Evolutionary conservation across 2,888 invertebrate species (phyloP).

Genomic region (Diaphora mendica): DNA sequence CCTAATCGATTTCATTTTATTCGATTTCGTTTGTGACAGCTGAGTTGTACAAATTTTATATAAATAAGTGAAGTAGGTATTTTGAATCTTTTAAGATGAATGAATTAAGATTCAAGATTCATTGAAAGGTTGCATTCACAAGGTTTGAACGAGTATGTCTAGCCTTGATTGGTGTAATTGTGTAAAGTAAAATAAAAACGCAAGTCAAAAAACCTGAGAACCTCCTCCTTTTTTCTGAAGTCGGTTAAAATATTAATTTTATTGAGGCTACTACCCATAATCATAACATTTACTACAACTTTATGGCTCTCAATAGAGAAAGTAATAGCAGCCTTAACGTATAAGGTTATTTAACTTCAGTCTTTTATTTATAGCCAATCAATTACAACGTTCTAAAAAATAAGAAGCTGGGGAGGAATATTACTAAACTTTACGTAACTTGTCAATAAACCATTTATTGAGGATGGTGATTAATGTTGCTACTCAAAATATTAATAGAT

Average conservation of each 20-base stretch:
- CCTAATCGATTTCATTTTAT: slow-evolving; percentile 6
- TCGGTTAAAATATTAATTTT: not conserved
- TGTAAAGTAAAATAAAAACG: not conserved
- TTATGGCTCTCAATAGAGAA: slow-evolving; percentile 41
- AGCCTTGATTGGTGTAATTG: not conserved
- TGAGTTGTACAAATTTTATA: not conserved
- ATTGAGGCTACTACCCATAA: not conserved
- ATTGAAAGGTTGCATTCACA: not conserved
- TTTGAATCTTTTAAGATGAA: not conserved
- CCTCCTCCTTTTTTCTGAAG: not conserved
- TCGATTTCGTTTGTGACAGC: not conserved
- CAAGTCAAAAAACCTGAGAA: not conserved
- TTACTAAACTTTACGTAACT: not conserved
- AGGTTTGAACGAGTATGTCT: not conserved
- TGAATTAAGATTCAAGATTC: too few species aligned
- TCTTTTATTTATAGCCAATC: slow-evolving; percentile 11
- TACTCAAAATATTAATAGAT: not conserved
- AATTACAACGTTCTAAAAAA: slow-evolving; percentile 9
- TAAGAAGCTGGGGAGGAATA: not conserved
- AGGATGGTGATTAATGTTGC: not conserved
- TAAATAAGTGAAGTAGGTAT: not conserved
- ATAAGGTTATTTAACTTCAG: slow-evolving; percentile 30
- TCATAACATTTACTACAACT: slow-evolving; percentile 11
- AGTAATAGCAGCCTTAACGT: slow-evolving; percentile 27
- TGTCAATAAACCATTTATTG: not conserved